Evolutionary conservation across 2,888 invertebrate species (phyloP).

Genomic region (Muschampia staudingeri): DNA sequence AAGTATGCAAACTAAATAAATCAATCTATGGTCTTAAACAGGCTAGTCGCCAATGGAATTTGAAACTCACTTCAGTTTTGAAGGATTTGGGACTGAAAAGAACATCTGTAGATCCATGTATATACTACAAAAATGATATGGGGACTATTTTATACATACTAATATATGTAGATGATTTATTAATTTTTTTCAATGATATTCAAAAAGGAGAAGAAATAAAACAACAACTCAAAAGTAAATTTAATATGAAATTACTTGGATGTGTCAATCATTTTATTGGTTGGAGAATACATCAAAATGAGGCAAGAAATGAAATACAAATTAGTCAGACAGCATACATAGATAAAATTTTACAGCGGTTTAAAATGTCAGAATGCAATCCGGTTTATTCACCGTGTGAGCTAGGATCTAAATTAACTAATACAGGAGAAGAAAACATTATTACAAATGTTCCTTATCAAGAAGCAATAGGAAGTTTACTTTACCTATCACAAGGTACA

Average conservation of each 20-base stretch:
- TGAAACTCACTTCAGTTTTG: background rate
- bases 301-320: slow-evolving; percentile 46
- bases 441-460: background rate
- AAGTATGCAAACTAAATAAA: slow-evolving; percentile 48
- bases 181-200: too few relatives aligned
- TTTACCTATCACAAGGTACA: slow-evolving; percentile 6
- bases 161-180: too few relatives aligned
- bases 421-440: too few relatives aligned
- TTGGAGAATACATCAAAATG: slow-evolving; percentile 40
- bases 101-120: slow-evolving; percentile 12
- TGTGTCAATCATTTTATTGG: background rate
- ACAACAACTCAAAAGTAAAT: too few relatives aligned
- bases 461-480: background rate
- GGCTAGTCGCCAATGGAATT: slow-evolving; percentile 25
- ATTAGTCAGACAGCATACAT: background rate
- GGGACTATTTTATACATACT: too few relatives aligned
- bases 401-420: too few relatives aligned
- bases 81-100: background rate
- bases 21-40: slow-evolving; percentile 63
- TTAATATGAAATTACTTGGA: too few relatives aligned
- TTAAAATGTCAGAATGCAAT: slow-evolving; percentile 2
- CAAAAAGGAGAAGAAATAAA: too few relatives aligned
- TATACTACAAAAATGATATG: background rate
- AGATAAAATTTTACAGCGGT: background rate
- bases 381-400: slow-evolving; percentile 8